Conservation (phyloP, 2,797 vertebrate genomes). For the Malurus leucopterus region DNA sequence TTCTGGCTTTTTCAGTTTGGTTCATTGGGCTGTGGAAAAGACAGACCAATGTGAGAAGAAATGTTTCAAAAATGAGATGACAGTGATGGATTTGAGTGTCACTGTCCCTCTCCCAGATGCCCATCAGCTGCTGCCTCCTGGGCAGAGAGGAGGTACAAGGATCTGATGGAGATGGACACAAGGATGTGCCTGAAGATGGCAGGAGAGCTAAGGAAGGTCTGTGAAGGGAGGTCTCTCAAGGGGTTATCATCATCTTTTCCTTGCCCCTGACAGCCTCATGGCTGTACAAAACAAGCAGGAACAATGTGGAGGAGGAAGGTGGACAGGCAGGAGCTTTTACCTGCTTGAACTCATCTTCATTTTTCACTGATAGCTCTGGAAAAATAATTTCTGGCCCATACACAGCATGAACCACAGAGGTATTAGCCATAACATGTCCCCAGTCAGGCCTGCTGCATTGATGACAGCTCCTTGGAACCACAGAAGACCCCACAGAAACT, state of each 20-base stretch:
- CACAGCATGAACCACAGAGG: slow-evolving; percentile 40
- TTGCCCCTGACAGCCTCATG: rapidly evolving
- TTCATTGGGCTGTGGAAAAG: not conserved
- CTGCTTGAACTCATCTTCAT: not conserved
- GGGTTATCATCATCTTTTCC: not conserved
- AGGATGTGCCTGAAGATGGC: not conserved
- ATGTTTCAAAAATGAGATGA: not conserved
- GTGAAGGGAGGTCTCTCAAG: not conserved
- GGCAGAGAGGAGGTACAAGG: not conserved
- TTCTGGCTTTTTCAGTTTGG: not conserved
- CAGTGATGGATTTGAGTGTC: not conserved
- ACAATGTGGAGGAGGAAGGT: not conserved
- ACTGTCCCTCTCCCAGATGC: rapidly evolving
- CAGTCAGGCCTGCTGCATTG: slow-evolving; percentile 15
- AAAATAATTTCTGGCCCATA: slow-evolving; percentile 56
- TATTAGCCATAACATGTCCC: slow-evolving; percentile 45
- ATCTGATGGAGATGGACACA: not conserved
- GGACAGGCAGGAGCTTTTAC: not conserved
- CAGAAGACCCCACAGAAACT: slow-evolving; percentile 58
- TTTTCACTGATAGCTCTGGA: slow-evolving; percentile 53
- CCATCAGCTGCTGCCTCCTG: not conserved
- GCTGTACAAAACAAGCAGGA: not conserved
- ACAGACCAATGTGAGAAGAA: not conserved
- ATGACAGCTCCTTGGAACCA: slow-evolving; percentile 69
- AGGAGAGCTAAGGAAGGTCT: not conserved